A percentile compares a stretch with the other conserved stretches of the same genome.
Evolutionary conservation across 2,113 vertebrate species (phyloP).

Genomic region (mouse (Mus musculus)): GRCm39 chr9:89605501-89606000

Average conservation of each 20-base stretch:
- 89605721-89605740: neutral
- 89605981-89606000: neutral
- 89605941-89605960: neutral
- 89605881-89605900: neutral
- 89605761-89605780: no score
- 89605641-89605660: no score
- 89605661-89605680: neutral
- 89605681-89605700: no score
- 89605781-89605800: neutral
- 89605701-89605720: no score
- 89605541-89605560: neutral
- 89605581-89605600: neutral
- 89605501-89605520: no score
- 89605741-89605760: neutral
- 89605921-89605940: neutral
- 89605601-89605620: neutral
- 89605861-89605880: neutral
- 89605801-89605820: neutral
- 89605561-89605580: neutral
- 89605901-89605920: neutral
- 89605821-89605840: neutral
- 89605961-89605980: neutral
- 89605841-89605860: neutral
- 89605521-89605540: neutral
- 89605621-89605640: neutral